phyloP scores from a whole-genome alignment of 2,797 vertebrate species.

The Lepilemur ruficaudatus region DNA sequence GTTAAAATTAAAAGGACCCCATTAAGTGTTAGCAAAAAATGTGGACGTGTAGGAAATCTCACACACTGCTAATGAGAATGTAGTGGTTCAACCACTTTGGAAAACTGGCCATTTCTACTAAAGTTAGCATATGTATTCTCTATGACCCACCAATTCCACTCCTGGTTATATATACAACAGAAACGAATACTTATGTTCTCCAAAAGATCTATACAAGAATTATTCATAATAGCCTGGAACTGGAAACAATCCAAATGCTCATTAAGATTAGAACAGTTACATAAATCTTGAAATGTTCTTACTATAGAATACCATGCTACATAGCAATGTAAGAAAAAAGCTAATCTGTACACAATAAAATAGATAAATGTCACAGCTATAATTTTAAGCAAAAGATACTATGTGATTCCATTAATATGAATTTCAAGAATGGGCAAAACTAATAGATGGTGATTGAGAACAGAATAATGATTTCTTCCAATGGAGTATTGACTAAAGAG shows the following conservation, averaged over 20 bases:
- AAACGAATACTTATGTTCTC: background rate
- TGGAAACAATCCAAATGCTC: conserved; percentile 23
- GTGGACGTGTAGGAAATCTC: background rate
- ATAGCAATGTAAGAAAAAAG: background rate
- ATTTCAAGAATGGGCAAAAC: conserved; percentile 13
- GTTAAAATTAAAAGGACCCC: conserved; percentile 4
- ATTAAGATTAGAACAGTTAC: conserved; percentile 30
- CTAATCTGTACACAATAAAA: background rate
- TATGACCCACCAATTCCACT: background rate
- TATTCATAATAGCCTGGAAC: background rate
- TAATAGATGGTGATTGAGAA: background rate
- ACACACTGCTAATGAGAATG: background rate
- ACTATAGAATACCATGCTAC: background rate
- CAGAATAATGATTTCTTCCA: background rate
- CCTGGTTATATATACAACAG: background rate
- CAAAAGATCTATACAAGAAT: conserved; percentile 22
- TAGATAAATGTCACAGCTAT: background rate
- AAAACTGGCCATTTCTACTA: background rate
- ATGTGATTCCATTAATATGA: background rate
- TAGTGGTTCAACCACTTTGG: background rate
- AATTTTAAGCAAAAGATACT: conserved; percentile 28
- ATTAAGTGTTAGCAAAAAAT: background rate
- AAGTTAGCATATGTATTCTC: background rate
- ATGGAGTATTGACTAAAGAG: background rate
- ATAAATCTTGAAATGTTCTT: background rate